Percentiles rank a stretch among this genome's conserved stretches.
Conservation (phyloP, 2,113 vertebrate genomes). For the Apistogramma diplotaenia region DNA sequence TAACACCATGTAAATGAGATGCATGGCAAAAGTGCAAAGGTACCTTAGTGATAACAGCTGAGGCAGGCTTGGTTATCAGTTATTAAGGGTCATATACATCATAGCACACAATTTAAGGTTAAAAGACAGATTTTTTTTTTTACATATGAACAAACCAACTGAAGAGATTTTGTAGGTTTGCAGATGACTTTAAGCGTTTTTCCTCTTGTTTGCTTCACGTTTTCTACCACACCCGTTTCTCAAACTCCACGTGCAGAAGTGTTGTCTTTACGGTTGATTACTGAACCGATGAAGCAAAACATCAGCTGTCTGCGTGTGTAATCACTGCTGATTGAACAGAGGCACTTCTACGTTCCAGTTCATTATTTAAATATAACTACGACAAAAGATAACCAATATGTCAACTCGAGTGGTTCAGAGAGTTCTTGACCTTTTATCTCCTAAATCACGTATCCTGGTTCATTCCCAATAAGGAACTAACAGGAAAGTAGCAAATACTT, state of each 20-base stretch:
- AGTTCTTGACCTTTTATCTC: neutral
- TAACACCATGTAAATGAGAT: neutral
- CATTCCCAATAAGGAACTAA: no score
- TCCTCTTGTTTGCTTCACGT: neutral
- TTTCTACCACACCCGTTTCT: neutral
- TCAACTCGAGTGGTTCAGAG: neutral
- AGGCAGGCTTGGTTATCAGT: neutral
- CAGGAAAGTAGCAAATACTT: no score
- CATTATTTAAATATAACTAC: neutral
- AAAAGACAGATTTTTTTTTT: neutral
- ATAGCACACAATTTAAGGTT: neutral
- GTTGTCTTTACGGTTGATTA: neutral
- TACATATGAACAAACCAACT: neutral
- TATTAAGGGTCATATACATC: neutral
- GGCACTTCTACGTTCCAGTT: neutral
- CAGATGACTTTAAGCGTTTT: neutral
- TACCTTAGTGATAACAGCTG: neutral
- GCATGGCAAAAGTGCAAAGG: neutral
- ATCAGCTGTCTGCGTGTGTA: neutral
- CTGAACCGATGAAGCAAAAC: conserved; percentile 2
- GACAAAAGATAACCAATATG: neutral
- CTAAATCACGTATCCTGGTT: neutral
- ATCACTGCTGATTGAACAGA: conserved; percentile 2
- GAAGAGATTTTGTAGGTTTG: neutral
- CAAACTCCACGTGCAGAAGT: neutral